A percentile compares a stretch with the other conserved stretches of the same genome.
Evolutionary conservation across 1,140 invertebrate species (phyloP).

Genomic region (Hetaerina americana): DNA sequence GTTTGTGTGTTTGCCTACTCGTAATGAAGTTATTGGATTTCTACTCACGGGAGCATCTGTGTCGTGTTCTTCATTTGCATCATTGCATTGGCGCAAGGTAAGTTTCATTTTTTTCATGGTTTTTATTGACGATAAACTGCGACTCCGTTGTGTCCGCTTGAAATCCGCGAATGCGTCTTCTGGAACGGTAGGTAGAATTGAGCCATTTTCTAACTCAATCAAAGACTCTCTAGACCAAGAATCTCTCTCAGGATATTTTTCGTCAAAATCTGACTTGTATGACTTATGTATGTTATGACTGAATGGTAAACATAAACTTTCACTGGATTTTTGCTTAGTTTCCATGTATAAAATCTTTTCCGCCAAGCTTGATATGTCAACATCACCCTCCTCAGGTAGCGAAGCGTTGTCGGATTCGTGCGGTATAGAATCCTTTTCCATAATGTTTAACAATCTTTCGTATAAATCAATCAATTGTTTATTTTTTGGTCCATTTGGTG

Average conservation of each 20-base stretch:
- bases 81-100: not conserved
- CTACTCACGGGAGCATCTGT: not conserved
- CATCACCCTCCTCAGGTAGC: not conserved
- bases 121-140: constrained; percentile 29
- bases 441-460: constrained; percentile 21
- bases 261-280: constrained; percentile 25
- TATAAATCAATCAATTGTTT: constrained; percentile 20
- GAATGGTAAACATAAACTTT: constrained; percentile 13
- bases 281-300: constrained; percentile 19
- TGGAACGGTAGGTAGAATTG: constrained; percentile 28
- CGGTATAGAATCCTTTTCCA: constrained; percentile 20
- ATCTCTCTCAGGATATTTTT: constrained; percentile 31
- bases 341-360: constrained; percentile 26
- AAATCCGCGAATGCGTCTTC: constrained; percentile 30
- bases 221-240: constrained; percentile 28
- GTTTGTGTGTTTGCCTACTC: not conserved
- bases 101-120: constrained; percentile 23
- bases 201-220: constrained; percentile 27
- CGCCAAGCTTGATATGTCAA: constrained; percentile 6
- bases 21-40: not conserved
- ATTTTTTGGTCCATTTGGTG: constrained; percentile 4
- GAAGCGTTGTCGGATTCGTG: constrained; percentile 18
- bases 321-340: constrained; percentile 19
- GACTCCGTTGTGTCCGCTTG: constrained; percentile 24
- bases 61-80: not conserved